A percentile compares a stretch with the other conserved stretches of the same genome.
Evolutionary conservation across 2,113 vertebrate genomes (phyloP).

Genomic region (Actenoides hombroni): DNA sequence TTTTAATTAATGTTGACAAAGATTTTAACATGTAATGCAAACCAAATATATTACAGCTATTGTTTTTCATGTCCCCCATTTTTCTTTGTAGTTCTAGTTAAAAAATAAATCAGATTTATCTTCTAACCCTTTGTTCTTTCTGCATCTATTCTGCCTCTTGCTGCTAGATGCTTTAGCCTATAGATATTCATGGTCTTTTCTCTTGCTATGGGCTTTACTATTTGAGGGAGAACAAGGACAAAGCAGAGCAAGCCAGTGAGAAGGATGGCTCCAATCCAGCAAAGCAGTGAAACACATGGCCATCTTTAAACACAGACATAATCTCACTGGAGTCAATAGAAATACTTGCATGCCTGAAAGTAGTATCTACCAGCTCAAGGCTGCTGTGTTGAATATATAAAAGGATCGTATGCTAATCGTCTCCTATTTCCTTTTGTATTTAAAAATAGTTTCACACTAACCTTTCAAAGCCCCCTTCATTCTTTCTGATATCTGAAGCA

Average conservation of each 20-base stretch:
- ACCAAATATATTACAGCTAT: slow-evolving; percentile 17
- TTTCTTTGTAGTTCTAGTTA: not conserved
- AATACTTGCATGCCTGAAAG: not conserved
- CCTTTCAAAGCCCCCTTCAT: not conserved
- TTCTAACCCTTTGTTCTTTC: not conserved
- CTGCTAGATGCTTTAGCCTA: not conserved
- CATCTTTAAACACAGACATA: not conserved
- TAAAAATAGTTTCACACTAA: slow-evolving; percentile 1
- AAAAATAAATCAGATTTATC: not conserved
- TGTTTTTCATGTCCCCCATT: slow-evolving; percentile 1
- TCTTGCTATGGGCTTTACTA: not conserved
- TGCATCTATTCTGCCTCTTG: not conserved
- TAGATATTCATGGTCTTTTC: not conserved
- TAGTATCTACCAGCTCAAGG: not conserved
- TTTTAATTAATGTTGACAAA: slow-evolving; percentile 65
- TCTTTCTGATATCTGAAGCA: not conserved
- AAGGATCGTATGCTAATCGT: not conserved
- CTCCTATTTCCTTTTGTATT: not conserved
- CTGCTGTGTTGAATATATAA: not conserved
- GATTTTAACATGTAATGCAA: slow-evolving; percentile 45
- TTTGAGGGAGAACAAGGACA: slow-evolving; percentile 2
- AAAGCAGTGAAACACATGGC: not conserved
- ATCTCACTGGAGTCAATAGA: not conserved
- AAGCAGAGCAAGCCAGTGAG: not conserved
- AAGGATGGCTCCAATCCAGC: not conserved